Evolutionary conservation across 2,113 vertebrate genomes (phyloP).

Genomic region (Proteles cristata): DNA sequence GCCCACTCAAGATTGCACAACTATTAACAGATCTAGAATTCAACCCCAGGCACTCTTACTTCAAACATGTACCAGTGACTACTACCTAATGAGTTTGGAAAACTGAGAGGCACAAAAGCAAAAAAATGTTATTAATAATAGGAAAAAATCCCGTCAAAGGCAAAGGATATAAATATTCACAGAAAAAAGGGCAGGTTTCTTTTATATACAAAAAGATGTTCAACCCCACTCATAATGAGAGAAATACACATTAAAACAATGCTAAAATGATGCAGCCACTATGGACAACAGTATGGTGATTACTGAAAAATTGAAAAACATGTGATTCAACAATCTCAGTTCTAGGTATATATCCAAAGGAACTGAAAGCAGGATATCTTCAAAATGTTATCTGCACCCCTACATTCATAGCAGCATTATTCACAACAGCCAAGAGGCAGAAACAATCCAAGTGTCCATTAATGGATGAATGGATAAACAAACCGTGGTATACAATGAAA

Average conservation of each 20-base stretch:
- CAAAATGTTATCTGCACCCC: neutral
- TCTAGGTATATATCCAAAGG: neutral
- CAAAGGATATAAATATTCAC: neutral
- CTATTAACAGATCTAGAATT: neutral
- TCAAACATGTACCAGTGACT: neutral
- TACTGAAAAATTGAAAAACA: neutral
- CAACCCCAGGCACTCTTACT: neutral
- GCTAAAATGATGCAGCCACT: neutral
- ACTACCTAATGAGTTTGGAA: neutral
- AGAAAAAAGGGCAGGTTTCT: neutral
- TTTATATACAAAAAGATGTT: constrained; percentile 3
- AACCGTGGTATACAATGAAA: neutral
- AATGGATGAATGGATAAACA: neutral
- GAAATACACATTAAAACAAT: neutral
- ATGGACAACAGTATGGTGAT: neutral
- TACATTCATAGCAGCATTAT: neutral
- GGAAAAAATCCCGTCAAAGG: neutral
- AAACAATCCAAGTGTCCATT: neutral
- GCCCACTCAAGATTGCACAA: neutral
- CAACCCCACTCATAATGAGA: neutral
- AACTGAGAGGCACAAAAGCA: neutral
- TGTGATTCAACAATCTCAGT: neutral
- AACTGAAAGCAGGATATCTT: neutral
- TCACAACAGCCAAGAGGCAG: neutral
- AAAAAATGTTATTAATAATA: neutral